Conservation (phyloP, 2,797 vertebrate species). For the Acipenser transmontanus region DNA sequence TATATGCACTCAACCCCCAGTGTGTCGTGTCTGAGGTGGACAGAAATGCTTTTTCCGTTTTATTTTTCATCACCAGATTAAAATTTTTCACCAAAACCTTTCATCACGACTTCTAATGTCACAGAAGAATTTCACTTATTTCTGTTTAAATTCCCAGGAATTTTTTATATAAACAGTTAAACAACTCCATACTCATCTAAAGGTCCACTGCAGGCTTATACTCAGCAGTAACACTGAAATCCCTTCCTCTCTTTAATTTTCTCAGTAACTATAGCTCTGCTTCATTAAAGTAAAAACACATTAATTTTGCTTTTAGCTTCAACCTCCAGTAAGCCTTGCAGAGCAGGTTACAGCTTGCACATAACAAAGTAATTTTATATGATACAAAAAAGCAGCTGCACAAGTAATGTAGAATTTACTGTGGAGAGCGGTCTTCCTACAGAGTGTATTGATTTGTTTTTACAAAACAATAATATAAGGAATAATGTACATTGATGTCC, state of each 20-base stretch:
- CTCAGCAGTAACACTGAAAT: background rate
- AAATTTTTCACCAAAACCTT: background rate
- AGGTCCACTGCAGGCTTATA: background rate
- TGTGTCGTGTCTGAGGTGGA: too few relatives aligned
- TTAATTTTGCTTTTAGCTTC: conserved; percentile 1
- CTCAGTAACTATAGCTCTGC: background rate
- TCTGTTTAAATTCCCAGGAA: background rate
- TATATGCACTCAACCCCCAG: too few relatives aligned
- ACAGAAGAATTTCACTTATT: background rate
- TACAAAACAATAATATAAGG: too few relatives aligned
- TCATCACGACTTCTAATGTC: background rate
- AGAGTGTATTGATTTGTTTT: too few relatives aligned
- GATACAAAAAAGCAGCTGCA: too few relatives aligned
- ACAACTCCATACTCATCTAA: background rate
- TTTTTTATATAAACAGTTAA: conserved; percentile 1
- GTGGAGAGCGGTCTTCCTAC: too few relatives aligned
- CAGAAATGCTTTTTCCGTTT: too few relatives aligned
- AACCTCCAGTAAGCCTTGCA: background rate
- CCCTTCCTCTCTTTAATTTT: background rate
- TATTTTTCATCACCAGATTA: background rate
- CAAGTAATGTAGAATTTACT: too few relatives aligned
- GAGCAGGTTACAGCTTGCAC: background rate
- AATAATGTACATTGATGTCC: too few relatives aligned
- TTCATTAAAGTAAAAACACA: background rate
- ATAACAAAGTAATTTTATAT: background rate